Base-by-base conservation (phyloP, 2,888 invertebrate species). In the Pterobdella sp. region DNA sequence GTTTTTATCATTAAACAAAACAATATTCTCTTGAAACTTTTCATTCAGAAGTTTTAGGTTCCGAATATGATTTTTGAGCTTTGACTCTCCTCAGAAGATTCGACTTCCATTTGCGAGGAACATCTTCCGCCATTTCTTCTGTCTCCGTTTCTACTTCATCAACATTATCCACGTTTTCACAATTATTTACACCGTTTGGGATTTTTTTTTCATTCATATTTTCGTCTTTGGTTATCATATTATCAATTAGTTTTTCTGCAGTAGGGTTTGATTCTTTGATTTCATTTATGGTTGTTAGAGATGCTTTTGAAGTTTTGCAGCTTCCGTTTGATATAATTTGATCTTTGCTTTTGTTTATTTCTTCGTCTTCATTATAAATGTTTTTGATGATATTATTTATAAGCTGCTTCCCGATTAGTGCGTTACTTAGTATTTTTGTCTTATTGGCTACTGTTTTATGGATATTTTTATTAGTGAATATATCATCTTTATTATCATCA, bases 81-180 rank as follows among this genome's bases (percentile, higher is more conserved):
- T 56, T 37, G 26, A 74, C 32, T 22, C 74, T 65, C 64, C 34
- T 26, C 68, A 74, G 42, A 72, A 74, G 73, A 34, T 67, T 74
- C 26, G 63, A 60, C 70, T 74, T 74, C 74, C 74, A 74, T 56
- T 74, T 74, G 26, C 32, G 18, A 14, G 14, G 60, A 22, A 56
- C 3, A 4, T 56, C 60, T 56, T 56, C 60, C 60, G 60, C n/a
- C 60, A 18, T 42, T 18, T 42, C 42, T 18, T 42, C 42, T 18
- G 42, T 14, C 42, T 56, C 60, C n/a, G 60, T 56, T 3, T 56
- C 60, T n/a, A 22, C 31, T 2, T 65, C 65, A 65, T 3, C 31
- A 34, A 7, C 14, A 2, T 14, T 14, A 4, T 65, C 35, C 3
- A 31, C 65, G 65, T 65, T 29, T 4, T 65, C 35, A 34, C 32